phyloP scores from a whole-genome alignment of 2,888 invertebrate species.

The Anaspis maculata region DNA sequence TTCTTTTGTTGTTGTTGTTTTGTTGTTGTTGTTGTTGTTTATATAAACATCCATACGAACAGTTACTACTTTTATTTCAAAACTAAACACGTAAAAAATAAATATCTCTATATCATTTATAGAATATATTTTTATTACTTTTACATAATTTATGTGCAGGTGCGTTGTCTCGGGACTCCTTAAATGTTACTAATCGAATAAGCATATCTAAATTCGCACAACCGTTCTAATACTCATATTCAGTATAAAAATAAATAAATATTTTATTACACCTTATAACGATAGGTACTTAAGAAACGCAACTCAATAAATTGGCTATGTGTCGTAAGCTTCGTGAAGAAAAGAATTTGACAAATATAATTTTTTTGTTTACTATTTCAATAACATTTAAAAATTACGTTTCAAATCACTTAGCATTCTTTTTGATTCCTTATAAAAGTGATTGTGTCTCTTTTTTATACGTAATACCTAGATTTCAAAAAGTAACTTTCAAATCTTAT shows the following conservation, averaged over 20 bases:
- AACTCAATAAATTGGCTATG: too few species aligned
- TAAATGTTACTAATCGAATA: constrained; percentile 26
- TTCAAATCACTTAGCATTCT: constrained; percentile 8
- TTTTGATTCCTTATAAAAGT: constrained; percentile 17
- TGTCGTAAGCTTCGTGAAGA: too few species aligned
- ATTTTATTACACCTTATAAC: too few species aligned
- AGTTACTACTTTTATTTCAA: constrained; percentile 28
- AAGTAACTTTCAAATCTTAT: constrained; percentile 16
- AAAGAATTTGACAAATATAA: too few species aligned
- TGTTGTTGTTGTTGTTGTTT: too few species aligned
- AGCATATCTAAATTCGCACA: too few species aligned
- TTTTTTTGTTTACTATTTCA: too few species aligned
- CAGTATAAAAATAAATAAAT: too few species aligned
- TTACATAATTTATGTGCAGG: constrained; percentile 19
- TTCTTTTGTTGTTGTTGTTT: too few species aligned
- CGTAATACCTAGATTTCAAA: too few species aligned
- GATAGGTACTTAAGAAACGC: too few species aligned
- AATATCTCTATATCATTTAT: constrained; percentile 31
- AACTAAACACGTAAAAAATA: constrained; percentile 37
- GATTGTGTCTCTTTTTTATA: constrained; percentile 39
- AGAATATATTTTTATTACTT: constrained; percentile 29
- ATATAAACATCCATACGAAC: constrained; percentile 36
- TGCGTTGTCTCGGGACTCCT: constrained; percentile 31
- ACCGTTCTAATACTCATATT: too few species aligned
- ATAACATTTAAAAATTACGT: constrained; percentile 16